Base-by-base conservation (phyloP, 2,113 vertebrate species). In the Illadopsis cleaveri region DNA sequence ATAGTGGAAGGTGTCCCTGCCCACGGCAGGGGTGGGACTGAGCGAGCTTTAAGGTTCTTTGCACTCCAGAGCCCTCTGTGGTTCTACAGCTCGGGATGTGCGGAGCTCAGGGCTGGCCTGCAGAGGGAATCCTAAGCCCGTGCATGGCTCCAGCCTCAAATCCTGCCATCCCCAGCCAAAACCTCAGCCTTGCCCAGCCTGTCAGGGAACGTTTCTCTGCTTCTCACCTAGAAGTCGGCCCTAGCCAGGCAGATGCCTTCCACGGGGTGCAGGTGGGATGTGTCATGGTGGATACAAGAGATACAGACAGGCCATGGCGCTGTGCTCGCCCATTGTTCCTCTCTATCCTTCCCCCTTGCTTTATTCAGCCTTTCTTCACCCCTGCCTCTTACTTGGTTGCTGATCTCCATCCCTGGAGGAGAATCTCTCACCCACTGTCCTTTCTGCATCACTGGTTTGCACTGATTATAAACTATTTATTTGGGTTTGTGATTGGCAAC, bases 71-170 rank as follows among this genome's bases (percentile, higher is more conserved):
- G 12, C 47, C 0, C 19, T 19, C 38, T 3, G 47, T 3, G 72
- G 28, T 15, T 56, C 20, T 4, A 0, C 2, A 8, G 4, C 1
- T 16, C 1, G 0, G 62, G 57, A 48, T 0, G 3, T 93, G 92
- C 1, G 25, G 65, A 71, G 83, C 89, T 47, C 77, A 9, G 51
- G 0, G 6, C 56, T 30, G 80, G 89, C 93, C 96, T 96, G 95
- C 77, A 97, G 95, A 95, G 91, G 93, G 94, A 94, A 85, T 50
- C 96, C 94, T 95, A 95, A 95, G 61, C 73, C 89, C 8, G 5
- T 48, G 61, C 91, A 91, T 78, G 9, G 65, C 83, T 91, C 72
- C 76, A 40, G 51, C 62, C 45, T 85, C 15, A 0, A 17, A 10
- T 38, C 51, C 64, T 4, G 10, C 37, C 19, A 3, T 21, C 54